phyloP scores from a whole-genome alignment of 2,113 vertebrate species.

The Alligator mississippiensis region DNA sequence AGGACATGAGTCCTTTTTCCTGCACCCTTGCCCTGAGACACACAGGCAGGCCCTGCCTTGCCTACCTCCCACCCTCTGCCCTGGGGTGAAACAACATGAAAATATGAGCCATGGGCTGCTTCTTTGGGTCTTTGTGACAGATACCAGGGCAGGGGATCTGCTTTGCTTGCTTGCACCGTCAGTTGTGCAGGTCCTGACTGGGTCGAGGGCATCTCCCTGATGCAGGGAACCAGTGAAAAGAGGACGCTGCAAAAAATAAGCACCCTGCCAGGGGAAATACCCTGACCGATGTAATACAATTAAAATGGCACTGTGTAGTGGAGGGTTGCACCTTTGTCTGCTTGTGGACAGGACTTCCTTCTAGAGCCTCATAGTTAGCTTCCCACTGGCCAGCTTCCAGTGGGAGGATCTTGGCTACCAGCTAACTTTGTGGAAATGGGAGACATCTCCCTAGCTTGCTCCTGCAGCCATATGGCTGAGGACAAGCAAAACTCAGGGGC shows the following conservation, averaged over 20 bases:
- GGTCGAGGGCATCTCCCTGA: not conserved
- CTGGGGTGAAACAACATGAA: too few species aligned
- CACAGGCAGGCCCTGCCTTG: accelerated
- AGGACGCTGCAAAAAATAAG: not conserved
- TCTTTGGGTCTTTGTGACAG: not conserved
- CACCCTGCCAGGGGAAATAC: too few species aligned
- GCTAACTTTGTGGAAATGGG: too few species aligned
- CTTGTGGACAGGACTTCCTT: too few species aligned
- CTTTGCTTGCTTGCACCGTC: not conserved
- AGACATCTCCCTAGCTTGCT: too few species aligned
- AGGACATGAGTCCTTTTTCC: not conserved
- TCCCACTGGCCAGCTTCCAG: too few species aligned
- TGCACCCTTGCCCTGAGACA: not conserved
- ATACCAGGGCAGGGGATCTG: not conserved
- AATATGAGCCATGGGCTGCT: not conserved
- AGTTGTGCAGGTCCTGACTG: not conserved
- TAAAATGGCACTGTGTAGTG: too few species aligned
- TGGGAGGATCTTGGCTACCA: too few species aligned
- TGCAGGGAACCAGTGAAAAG: not conserved
- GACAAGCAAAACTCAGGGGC: not conserved
- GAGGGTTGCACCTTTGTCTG: too few species aligned
- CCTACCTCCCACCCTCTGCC: not conserved
- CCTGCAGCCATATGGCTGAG: too few species aligned
- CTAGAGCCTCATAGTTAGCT: too few species aligned
- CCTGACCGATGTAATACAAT: too few species aligned